Evolutionary conservation across 2,888 invertebrate species (phyloP), one percentile per base, ranked within the genome.

Genomic region (Cataglyphis albicans): DNA sequence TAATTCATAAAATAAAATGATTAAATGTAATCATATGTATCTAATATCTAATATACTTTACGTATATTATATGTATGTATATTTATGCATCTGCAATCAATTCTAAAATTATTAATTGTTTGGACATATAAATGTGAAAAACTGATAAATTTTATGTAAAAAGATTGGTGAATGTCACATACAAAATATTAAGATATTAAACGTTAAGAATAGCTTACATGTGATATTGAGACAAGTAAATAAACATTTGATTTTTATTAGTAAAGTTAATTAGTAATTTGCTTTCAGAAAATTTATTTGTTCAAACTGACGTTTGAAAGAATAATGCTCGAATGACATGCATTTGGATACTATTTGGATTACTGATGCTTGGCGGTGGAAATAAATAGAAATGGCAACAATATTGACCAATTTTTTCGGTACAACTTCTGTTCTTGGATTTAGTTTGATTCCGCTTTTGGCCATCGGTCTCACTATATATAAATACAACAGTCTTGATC

Each of bases 401-500:
- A 94, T 95, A 85, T 91, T 96, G 87, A 94, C 95, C 65, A 94
- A 94, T 35, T 91, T 95, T 70, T 95, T 80, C 90, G 93, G 90
- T 94, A 95, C 93, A 93, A 95, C 86, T 95, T 97, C 95, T 96
- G 96, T 88, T 95, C 97, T 94, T 95, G 93, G 94, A 38, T 89
- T 97, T 94, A 96, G 97, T 91, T 95, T 98, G 94, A 96, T 98
- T 94, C 98, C 98, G 91, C 96, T 98, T 91, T 96, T 98, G 94
- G 97, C 98, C 87, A 96, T 97, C 90, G 97, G 98, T 91, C 95
- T 25, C 6, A 15, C 21, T 21, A 0, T 21, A 94, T 97, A 97
- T 95, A 96, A 97, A 92, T 98, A 98, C 95, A 96, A 97, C 94
- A 96, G 96, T 92, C 96, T 96, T 92, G 98, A 98, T 95, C 98